Evolutionary conservation across 2,113 vertebrate genomes (phyloP).

Genomic region (Meriones unguiculatus): DNA sequence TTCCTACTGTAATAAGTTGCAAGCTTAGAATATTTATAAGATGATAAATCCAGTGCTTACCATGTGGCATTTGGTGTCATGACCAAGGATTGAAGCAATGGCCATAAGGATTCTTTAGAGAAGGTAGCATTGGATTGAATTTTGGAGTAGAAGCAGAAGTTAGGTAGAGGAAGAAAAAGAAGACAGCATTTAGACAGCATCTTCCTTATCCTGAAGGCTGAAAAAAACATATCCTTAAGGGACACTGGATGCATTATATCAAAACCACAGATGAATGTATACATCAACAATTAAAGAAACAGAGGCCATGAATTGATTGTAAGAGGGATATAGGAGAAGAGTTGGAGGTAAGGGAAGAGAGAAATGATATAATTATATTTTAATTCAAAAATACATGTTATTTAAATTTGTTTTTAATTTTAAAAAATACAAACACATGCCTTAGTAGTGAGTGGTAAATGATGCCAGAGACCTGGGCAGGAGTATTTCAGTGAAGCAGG

Average conservation of each 20-base stretch:
- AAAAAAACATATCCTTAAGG: not conserved
- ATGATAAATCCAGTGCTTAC: not conserved
- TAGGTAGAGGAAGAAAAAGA: not conserved
- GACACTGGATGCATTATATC: not conserved
- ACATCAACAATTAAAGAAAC: not conserved
- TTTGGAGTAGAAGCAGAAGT: conserved; percentile 25
- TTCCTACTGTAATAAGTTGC: not conserved
- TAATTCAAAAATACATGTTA: not conserved
- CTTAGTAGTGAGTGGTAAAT: not conserved
- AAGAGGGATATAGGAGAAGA: not conserved
- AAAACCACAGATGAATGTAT: not conserved
- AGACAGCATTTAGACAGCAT: not conserved
- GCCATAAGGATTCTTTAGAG: not conserved
- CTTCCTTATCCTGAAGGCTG: not conserved
- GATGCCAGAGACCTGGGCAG: not conserved
- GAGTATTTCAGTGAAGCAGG: not conserved
- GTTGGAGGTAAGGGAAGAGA: not conserved
- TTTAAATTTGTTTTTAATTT: not conserved
- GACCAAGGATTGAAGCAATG: not conserved
- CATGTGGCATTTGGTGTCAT: not conserved
- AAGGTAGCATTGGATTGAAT: not conserved
- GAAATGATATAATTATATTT: not conserved
- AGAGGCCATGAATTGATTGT: not conserved
- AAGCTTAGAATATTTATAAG: not conserved
- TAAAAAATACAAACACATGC: not conserved